Evolutionary conservation across 2,888 invertebrate species (phyloP).

Genomic region (Peribatodes rhomboidaria): DNA sequence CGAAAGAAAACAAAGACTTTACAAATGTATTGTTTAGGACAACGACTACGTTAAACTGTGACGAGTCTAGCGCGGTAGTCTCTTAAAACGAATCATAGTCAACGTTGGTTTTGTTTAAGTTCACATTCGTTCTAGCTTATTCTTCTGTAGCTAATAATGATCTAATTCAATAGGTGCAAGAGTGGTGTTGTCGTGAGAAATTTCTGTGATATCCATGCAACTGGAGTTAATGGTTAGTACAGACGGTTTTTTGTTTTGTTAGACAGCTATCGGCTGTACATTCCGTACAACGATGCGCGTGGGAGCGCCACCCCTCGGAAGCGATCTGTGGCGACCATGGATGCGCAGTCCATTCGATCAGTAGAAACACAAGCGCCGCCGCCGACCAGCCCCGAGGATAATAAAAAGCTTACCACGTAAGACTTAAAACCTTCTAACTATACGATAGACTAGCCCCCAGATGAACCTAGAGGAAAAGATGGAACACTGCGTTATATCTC

Average conservation of each 20-base stretch:
- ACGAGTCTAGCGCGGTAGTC: slow-evolving; percentile 36
- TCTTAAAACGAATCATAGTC: slow-evolving; percentile 29
- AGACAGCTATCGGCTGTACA: slow-evolving; percentile 72
- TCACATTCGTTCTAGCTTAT: slow-evolving; percentile 12
- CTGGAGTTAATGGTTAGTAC: slow-evolving; percentile 28
- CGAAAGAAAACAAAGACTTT: slow-evolving; percentile 28
- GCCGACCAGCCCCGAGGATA: slow-evolving; percentile 79
- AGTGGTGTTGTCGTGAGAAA: slow-evolving; percentile 8
- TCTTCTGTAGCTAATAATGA: slow-evolving; percentile 1
- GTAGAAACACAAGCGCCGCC: slow-evolving; percentile 80
- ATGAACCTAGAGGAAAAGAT: too few species aligned
- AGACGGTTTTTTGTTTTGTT: slow-evolving; percentile 30
- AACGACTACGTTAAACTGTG: slow-evolving; percentile 35
- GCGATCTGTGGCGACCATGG: slow-evolving; percentile 76
- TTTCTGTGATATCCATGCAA: neutral
- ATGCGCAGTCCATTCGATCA: slow-evolving; percentile 79
- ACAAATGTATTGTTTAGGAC: slow-evolving; percentile 34
- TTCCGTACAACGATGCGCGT: slow-evolving; percentile 64
- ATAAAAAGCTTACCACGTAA: slow-evolving; percentile 79
- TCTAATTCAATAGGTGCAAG: slow-evolving; percentile 6
- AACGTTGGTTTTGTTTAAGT: slow-evolving; percentile 21
- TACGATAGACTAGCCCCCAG: too few species aligned
- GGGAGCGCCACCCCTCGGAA: slow-evolving; percentile 73
- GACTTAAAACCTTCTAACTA: slow-evolving; percentile 36
- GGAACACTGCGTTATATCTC: too few species aligned